Evolutionary conservation across 2,797 vertebrate genomes (phyloP).

Genomic region (Syndactyla subalaris): DNA sequence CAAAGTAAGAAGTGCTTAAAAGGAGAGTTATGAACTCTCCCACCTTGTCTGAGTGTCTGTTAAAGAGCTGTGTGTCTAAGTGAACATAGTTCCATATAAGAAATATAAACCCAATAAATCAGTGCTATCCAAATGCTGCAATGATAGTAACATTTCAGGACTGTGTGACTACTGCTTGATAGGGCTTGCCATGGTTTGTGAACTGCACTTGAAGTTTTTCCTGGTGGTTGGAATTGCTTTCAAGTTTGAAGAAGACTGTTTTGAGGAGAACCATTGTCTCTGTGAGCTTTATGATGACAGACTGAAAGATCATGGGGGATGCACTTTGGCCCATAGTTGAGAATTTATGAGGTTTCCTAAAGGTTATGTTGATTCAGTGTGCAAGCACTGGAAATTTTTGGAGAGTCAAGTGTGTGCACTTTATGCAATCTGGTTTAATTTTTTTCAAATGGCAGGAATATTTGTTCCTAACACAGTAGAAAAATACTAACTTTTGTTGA

Average conservation of each 20-base stretch:
- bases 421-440: not conserved
- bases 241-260: not conserved
- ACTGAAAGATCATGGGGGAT: not conserved
- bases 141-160: not conserved
- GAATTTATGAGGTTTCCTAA: not conserved
- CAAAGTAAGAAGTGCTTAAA: not conserved
- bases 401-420: not conserved
- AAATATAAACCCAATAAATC: not conserved
- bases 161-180: not conserved
- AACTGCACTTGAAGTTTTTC: not conserved
- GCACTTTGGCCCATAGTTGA: not conserved
- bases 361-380: not conserved
- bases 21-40: not conserved
- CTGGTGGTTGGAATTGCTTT: not conserved
- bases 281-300: not conserved
- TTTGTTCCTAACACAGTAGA: not conserved
- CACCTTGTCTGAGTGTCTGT: not conserved
- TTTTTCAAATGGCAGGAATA: not conserved
- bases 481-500: not conserved
- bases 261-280: not conserved
- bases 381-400: not conserved
- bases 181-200: not conserved
- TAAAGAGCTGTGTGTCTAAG: not conserved
- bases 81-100: not conserved
- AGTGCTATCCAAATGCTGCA: not conserved